Percentiles rank a stretch among this genome's conserved stretches.
These are phyloP conservation scores for Aspidiotus rigidus DNA, from an alignment of 2,888 invertebrate genomes.

Conservation along the genomic window DNA sequence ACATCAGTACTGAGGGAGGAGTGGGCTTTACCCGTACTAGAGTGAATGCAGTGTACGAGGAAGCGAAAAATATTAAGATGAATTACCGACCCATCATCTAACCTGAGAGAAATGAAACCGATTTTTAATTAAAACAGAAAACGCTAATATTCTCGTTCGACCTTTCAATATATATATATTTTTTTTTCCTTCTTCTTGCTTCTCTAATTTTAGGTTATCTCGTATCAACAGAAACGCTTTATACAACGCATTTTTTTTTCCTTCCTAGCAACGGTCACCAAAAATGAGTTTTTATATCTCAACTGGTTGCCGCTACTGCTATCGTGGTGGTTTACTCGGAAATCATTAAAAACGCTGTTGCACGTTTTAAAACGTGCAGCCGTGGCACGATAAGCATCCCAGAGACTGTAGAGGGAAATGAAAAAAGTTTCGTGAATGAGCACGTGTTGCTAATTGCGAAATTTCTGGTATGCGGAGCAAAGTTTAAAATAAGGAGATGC, in stretches of 20 bases:
- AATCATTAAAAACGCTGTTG: neutral
- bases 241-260: too few species aligned
- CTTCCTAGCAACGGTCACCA: too few species aligned
- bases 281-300: too few species aligned
- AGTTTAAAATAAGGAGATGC: neutral
- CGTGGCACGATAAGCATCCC: neutral
- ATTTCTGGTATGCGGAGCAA: neutral
- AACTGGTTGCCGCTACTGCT: neutral
- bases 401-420: neutral
- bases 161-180: too few species aligned
- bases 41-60: neutral
- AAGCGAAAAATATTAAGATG: neutral
- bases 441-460: conserved; percentile 4
- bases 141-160: neutral
- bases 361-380: neutral
- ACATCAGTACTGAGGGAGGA: neutral
- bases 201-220: too few species aligned
- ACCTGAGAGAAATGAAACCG: neutral
- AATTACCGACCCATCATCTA: neutral
- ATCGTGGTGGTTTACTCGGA: neutral
- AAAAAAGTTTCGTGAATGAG: neutral
- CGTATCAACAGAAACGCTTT: too few species aligned
- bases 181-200: too few species aligned
- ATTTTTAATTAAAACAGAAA: neutral
- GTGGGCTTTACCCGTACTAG: neutral